phyloP scores from a whole-genome alignment of 2,888 invertebrate species.

The Norana najaformis region DNA sequence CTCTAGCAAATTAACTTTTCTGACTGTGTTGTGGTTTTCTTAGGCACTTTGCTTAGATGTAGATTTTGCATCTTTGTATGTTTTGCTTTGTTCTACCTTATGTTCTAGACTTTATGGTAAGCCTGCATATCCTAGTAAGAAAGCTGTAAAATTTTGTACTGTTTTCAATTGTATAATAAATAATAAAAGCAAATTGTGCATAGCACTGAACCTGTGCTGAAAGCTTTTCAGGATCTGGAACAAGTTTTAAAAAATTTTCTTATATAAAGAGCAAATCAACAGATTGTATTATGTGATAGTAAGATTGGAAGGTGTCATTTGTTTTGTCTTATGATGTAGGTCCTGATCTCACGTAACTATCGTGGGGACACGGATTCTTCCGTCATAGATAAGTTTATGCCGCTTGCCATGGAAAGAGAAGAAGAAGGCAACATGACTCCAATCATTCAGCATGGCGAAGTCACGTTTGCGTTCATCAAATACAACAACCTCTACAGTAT shows the following conservation, averaged over 20 bases:
- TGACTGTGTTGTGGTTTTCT: too few relatives aligned
- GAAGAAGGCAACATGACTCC: conserved; percentile 92
- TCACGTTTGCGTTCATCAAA: conserved; percentile 94
- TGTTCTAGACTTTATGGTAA: too few relatives aligned
- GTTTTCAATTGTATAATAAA: too few relatives aligned
- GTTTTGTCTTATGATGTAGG: conserved; percentile 64
- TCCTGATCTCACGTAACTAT: conserved; percentile 94
- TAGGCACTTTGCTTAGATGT: too few relatives aligned
- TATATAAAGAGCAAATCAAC: neutral
- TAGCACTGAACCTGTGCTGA: too few relatives aligned
- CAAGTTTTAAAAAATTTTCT: neutral
- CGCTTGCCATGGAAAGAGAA: conserved; percentile 92
- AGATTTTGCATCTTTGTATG: too few relatives aligned
- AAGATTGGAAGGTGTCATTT: neutral
- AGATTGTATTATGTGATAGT: neutral
- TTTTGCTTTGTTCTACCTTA: too few relatives aligned
- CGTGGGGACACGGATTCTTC: conserved; percentile 95
- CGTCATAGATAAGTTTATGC: conserved; percentile 97
- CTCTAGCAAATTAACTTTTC: too few relatives aligned
- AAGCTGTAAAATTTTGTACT: too few relatives aligned
- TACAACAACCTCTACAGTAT: conserved; percentile 85
- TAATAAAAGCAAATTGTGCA: too few relatives aligned
- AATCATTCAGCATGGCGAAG: conserved; percentile 84
- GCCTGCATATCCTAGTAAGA: too few relatives aligned
- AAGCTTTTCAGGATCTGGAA: too few relatives aligned